phyloP scores from a whole-genome alignment of 2,113 vertebrate species.

The Pica pica region DNA sequence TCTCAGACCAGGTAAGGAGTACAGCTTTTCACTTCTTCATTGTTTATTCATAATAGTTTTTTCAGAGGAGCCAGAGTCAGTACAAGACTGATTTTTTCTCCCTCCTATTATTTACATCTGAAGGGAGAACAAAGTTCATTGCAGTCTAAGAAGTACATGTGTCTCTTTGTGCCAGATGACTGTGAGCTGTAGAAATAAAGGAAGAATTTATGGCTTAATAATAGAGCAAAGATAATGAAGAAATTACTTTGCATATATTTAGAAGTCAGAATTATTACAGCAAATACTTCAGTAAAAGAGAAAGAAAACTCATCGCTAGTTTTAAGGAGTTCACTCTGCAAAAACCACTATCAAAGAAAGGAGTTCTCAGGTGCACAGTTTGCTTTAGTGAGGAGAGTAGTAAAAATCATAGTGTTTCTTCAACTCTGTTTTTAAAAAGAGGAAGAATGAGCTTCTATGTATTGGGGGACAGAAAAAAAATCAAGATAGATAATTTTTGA shows the following conservation, averaged over 20 bases:
- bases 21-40: conserved; percentile 30
- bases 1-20: conserved; percentile 54
- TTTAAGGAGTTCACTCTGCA: background rate
- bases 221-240: background rate
- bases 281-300: background rate
- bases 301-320: background rate
- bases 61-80: background rate
- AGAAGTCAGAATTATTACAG: background rate
- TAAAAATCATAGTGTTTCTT: background rate
- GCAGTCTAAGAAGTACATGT: background rate
- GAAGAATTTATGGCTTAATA: background rate
- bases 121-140: conserved; percentile 12
- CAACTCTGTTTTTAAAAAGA: background rate
- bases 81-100: background rate
- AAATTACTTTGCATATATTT: background rate
- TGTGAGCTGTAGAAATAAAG: background rate
- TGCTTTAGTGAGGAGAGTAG: background rate
- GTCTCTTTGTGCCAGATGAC: background rate
- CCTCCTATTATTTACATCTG: background rate
- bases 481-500: background rate
- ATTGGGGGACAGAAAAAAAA: background rate
- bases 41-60: background rate
- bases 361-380: background rate
- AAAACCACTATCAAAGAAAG: background rate
- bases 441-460: background rate